A percentile compares a stretch with the other conserved stretches of the same genome.
These are phyloP conservation scores for Nylanderia fulva DNA, from an alignment of 1,140 invertebrate genomes.

Conservation along the genomic window DNA sequence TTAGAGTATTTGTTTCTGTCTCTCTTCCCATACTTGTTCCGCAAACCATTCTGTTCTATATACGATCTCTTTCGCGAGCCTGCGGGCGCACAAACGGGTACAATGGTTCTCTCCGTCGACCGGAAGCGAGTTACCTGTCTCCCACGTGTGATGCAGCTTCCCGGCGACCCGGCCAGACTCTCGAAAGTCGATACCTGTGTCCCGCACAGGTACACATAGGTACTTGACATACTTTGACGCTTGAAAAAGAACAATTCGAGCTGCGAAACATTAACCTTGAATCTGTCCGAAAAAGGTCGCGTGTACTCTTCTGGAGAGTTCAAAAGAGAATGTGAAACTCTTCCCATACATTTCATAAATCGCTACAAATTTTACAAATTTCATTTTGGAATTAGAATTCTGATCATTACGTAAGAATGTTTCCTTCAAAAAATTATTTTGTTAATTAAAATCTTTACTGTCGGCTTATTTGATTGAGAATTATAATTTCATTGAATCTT, in stretches of 20 bases:
- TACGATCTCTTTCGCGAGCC: slow-evolving; percentile 49
- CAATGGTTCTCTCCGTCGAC: slow-evolving; percentile 73
- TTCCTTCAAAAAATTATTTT: not conserved
- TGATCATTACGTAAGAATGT: not conserved
- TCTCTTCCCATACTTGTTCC: slow-evolving; percentile 21
- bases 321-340: too few relatives aligned
- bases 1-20: slow-evolving; percentile 45
- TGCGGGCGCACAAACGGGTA: slow-evolving; percentile 47
- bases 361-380: not conserved
- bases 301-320: too few relatives aligned
- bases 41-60: slow-evolving; percentile 42
- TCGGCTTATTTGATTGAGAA: not conserved
- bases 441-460: not conserved
- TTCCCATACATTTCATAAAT: not conserved
- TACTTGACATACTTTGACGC: slow-evolving; percentile 6
- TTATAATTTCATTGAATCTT: too few relatives aligned
- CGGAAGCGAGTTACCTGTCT: slow-evolving; percentile 85
- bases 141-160: slow-evolving; percentile 77
- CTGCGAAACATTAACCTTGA: not conserved
- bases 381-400: not conserved
- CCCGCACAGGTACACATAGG: slow-evolving; percentile 6
- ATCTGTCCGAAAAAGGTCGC: not conserved
- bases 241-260: not conserved
- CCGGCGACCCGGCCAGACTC: slow-evolving; percentile 55
- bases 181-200: slow-evolving; percentile 51